Base-by-base conservation (phyloP, 2,113 vertebrate species). In the Melanerpes formicivorus region DNA sequence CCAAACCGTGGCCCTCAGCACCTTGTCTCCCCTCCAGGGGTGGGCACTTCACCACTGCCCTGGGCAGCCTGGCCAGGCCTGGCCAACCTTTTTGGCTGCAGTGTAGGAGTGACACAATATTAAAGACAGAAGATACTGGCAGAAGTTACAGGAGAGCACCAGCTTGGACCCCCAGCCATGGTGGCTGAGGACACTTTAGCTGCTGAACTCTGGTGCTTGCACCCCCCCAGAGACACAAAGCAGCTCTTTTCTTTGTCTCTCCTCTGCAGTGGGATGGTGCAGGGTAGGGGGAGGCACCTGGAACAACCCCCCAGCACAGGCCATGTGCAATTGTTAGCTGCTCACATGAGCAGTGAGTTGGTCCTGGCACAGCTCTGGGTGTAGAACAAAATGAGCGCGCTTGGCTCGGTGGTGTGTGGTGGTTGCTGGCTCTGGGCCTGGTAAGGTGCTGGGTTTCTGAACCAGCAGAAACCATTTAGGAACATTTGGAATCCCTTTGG, bases 321-420 rank as follows among this genome's bases (percentile, higher is more conserved):
- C 50, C 40, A 2, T 0, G 1, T 29, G 2, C 18, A 7, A 11
- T 62, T 54, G 5, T 9, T 11, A 8, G 32, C 56, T 34, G 5
- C 0, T 13, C 25, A 5, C 9, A 0, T 7, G 13, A 18, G 14
- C n/a, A 4, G 18, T 30, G 13, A 58, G 11, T 16, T 71, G 77
- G 27, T 50, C 32, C 4, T 26, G 42, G 32, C 73, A 37, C 14
- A 63, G 65, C 83, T 72, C 26, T 44, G 73, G 22, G 7, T 52
- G 4, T 16, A 30, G 55, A 55, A 23, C 14, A 5, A 80, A 67
- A 16, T 10, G 37, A 67, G 87, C 63, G 44, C 27, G 4, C 4
- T 27, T 50, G 48, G 48, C 29, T 5, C 18, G 18, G 17, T 26
- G 37, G 42, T 12, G 42, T 44, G 42, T 44, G 15, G 14, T 44